Evolutionary conservation across 2,888 invertebrate species (phyloP), one percentile per base, ranked within the genome.

Genomic region (Hypolimnas misippus): DNA sequence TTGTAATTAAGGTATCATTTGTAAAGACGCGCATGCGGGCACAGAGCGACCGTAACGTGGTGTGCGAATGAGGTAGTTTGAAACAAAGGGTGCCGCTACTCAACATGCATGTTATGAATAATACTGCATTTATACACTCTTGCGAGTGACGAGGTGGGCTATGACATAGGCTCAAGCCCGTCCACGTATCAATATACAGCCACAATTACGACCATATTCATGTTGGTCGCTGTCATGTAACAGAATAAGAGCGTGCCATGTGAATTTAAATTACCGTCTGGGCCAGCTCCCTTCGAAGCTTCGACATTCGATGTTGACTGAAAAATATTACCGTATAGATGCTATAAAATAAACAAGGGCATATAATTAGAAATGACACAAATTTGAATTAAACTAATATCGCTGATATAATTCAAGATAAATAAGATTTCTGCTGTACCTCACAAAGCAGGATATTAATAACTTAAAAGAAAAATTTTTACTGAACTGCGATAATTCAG

Each of bases 211-310:
- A 38, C 35, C 2, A 12, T n/a, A 12, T 38, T 12, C n/a, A 38
- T 33, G 33, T 38, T 33, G 8, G 33, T 33, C 33, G 1, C 10
- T 12, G 10, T 12, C 35, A n/a, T 38, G 35, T 38, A 38, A n/a
- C 10, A 3, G 33, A 12, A 38, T 12, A 3, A 12, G 35, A n/a
- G 35, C 12, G 4, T n/a, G n/a, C 4, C 12, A n/a, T 38, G 4
- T 38, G 35, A 38, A 38, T 38, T 12, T 38, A n/a, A 38, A 38
- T n/a, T 12, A 38, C 12, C 35, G 35, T 38, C 35, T 38, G n/a
- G 35, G 35, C 12, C 35, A 38, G 35, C 35, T 38, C 10, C 35
- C 4, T 4, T 12, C 35, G n/a, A 12, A 12, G 10, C 35, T 12
- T 38, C 35, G 35, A 38, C n/a, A 38, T 38, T 38, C n/a, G 4